These are phyloP conservation scores for Drosophila maculinotata DNA, from an alignment of 2,888 invertebrate species.

Conservation along the genomic window DNA sequence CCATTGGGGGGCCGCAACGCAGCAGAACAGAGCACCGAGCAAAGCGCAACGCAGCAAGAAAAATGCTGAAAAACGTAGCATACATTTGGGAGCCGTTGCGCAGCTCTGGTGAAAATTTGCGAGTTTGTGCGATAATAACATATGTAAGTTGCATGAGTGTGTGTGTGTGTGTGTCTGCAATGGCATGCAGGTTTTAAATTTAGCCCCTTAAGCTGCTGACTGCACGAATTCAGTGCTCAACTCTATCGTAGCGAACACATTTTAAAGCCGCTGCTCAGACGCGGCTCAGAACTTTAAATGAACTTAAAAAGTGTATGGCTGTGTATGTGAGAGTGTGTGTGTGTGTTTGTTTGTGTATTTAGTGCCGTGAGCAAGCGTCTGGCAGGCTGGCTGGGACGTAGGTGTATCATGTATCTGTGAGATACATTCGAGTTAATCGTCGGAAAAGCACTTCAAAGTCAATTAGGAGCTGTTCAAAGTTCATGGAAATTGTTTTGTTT, in stretches of 20 bases:
- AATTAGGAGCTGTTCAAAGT: slow-evolving; percentile 67
- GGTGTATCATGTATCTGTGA: slow-evolving; percentile 39
- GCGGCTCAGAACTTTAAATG: slow-evolving; percentile 69
- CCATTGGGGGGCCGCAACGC: slow-evolving; percentile 59
- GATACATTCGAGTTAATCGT: slow-evolving; percentile 73
- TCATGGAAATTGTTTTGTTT: slow-evolving; percentile 46
- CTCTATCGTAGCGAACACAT: slow-evolving; percentile 18
- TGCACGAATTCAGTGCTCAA: slow-evolving; percentile 9
- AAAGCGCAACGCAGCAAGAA: slow-evolving; percentile 46
- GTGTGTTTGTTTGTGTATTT: slow-evolving; percentile 19
- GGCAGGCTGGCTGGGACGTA: background rate
- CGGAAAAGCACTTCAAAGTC: slow-evolving; percentile 68
- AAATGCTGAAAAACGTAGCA: slow-evolving; percentile 73
- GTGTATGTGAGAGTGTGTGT: slow-evolving; percentile 1
- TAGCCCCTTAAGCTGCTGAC: slow-evolving; percentile 65
- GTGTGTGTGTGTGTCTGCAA: slow-evolving; percentile 18
- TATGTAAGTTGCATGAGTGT: slow-evolving; percentile 72
- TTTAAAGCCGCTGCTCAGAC: slow-evolving; percentile 59
- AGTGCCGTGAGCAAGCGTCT: slow-evolving; percentile 10
- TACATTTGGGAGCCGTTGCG: slow-evolving; percentile 74
- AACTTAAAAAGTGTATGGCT: slow-evolving; percentile 56
- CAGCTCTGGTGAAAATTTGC: slow-evolving; percentile 75
- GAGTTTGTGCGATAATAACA: slow-evolving; percentile 80
- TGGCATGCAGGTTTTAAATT: slow-evolving; percentile 66
- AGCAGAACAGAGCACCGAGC: slow-evolving; percentile 14